Conservation (phyloP, 2,888 invertebrate species). For the Hyposoter dolosus region DNA sequence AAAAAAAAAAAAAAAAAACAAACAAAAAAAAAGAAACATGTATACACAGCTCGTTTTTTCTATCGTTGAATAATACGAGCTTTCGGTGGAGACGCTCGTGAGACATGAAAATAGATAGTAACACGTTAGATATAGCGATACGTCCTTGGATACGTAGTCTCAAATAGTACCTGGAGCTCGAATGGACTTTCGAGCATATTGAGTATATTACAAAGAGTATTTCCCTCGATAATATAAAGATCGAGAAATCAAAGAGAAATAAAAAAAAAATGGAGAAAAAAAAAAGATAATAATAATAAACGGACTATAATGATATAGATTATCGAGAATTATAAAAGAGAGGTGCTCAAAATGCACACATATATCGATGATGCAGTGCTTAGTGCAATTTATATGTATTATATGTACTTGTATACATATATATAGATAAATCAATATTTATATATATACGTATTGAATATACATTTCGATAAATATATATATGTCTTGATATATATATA, state of each 20-base stretch:
- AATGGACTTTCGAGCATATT: slow-evolving; percentile 69
- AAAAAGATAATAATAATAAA: slow-evolving; percentile 70
- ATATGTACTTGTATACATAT: slow-evolving; percentile 77
- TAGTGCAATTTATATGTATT: slow-evolving; percentile 84
- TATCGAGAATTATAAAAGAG: slow-evolving; percentile 83
- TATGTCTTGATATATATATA: slow-evolving; percentile 26
- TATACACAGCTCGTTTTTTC: neutral
- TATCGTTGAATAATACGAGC: slow-evolving; percentile 15
- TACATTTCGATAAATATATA: slow-evolving; percentile 80
- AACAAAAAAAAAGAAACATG: neutral
- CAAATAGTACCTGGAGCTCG: slow-evolving; percentile 52
- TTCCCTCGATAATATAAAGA: slow-evolving; percentile 74
- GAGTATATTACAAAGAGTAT: slow-evolving; percentile 57
- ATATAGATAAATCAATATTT: slow-evolving; percentile 73
- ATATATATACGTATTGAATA: slow-evolving; percentile 63
- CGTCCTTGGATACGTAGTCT: slow-evolving; percentile 42
- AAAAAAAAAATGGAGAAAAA: slow-evolving; percentile 72
- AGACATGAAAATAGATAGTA: slow-evolving; percentile 33
- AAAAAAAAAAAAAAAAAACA: neutral
- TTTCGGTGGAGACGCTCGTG: slow-evolving; percentile 24
- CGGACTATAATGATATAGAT: slow-evolving; percentile 78
- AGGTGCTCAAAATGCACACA: slow-evolving; percentile 85
- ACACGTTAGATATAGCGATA: slow-evolving; percentile 11
- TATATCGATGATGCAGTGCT: slow-evolving; percentile 84
- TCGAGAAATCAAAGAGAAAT: slow-evolving; percentile 59